Percentiles rank a stretch among this genome's conserved stretches.
Conservation (phyloP, 1,140 invertebrate genomes). For the Heliconius hewitsoni region DNA sequence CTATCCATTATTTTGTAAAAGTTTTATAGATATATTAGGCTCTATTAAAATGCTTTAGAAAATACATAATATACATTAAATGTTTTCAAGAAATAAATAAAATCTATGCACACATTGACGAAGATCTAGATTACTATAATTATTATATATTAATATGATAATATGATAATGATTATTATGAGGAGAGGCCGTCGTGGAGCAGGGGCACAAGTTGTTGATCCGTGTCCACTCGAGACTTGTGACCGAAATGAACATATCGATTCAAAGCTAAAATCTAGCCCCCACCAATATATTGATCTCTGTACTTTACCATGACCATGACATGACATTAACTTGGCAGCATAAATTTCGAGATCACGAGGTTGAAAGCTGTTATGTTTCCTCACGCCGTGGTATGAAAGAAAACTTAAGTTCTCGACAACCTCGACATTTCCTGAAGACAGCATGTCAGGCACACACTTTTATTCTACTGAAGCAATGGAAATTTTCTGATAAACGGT, state of each 20-base stretch:
- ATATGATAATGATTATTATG: background rate
- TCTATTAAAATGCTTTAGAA: constrained; percentile 39
- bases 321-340: background rate
- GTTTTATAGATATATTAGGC: constrained; percentile 34
- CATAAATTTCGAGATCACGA: background rate
- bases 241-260: no score
- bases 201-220: no score
- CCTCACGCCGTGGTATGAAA: background rate
- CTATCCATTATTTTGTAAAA: background rate
- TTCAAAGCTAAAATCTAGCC: no score
- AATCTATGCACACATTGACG: constrained; percentile 18
- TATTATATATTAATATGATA: background rate
- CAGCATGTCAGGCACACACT: no score
- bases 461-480: no score
- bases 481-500: no score
- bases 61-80: constrained; percentile 22
- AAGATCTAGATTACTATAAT: background rate
- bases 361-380: background rate
- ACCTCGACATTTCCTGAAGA: background rate
- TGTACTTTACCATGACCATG: background rate
- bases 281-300: background rate
- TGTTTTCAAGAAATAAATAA: constrained; percentile 18
- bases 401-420: background rate
- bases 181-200: no score
- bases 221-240: no score